Evolutionary conservation across 1,140 invertebrate genomes (phyloP).

Genomic region (Neocloeon triangulifer): DNA sequence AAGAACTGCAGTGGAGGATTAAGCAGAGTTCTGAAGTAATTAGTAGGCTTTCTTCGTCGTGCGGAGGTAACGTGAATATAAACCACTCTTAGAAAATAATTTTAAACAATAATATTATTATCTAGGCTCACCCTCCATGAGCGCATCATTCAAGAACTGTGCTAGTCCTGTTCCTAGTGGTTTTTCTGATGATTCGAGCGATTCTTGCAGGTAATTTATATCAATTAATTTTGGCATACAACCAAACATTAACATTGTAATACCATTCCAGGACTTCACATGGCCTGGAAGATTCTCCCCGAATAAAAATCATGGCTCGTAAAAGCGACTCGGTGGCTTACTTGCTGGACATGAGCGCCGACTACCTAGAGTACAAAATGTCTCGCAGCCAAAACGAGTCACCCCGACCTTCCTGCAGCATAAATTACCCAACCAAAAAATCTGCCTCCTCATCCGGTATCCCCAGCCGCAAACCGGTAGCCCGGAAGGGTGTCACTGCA

Average conservation of each 20-base stretch:
- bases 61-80: background rate
- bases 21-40: slow-evolving; percentile 48
- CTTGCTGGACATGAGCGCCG: slow-evolving; percentile 53
- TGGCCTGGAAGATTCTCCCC: background rate
- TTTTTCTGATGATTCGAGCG: slow-evolving; percentile 1
- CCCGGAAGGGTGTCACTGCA: background rate
- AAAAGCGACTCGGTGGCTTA: slow-evolving; percentile 64
- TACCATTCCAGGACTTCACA: background rate
- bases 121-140: background rate
- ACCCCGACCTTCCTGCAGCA: background rate
- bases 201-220: slow-evolving; percentile 6
- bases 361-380: background rate
- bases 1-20: slow-evolving; percentile 66
- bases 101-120: too few species aligned
- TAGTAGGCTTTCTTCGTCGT: slow-evolving; percentile 19
- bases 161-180: background rate
- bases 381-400: background rate
- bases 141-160: background rate
- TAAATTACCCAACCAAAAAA: slow-evolving; percentile 1
- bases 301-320: slow-evolving; percentile 56
- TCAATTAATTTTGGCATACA: too few species aligned
- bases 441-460: slow-evolving; percentile 1
- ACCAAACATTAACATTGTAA: too few species aligned
- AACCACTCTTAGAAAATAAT: too few species aligned
- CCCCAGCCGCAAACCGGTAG: too few species aligned